Evolutionary conservation across 2,113 vertebrate genomes (phyloP).

Genomic region (Oriolus oriolus): DNA sequence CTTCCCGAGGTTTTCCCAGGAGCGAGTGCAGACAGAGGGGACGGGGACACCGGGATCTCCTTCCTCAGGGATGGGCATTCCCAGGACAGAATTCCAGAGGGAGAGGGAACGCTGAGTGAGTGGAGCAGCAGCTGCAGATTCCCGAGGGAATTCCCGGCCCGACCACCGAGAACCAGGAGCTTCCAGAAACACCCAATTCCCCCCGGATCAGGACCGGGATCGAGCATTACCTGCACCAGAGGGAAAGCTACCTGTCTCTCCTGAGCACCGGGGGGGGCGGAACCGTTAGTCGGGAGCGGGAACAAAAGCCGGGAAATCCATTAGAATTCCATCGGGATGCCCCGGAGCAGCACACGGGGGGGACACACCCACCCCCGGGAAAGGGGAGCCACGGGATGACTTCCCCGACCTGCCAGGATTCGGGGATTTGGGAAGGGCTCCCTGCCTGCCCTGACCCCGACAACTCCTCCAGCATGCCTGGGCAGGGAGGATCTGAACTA

Average conservation of each 20-base stretch:
- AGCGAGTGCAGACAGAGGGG: not conserved
- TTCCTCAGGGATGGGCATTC: not conserved
- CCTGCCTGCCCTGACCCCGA: not conserved
- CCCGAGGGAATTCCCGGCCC: not conserved
- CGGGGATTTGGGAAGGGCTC: not conserved
- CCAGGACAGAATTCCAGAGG: not conserved
- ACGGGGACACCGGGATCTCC: not conserved
- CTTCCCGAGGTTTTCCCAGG: not conserved
- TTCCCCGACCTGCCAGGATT: not conserved
- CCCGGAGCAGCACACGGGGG: not conserved
- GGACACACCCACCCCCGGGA: not conserved
- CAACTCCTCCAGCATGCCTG: not conserved
- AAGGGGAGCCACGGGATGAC: not conserved
- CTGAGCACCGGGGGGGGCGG: not conserved
- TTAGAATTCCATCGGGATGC: not conserved
- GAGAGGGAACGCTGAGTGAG: not conserved
- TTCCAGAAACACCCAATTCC: not conserved
- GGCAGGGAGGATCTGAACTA: not conserved
- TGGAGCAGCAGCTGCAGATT: not conserved
- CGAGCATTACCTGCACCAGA: not conserved
- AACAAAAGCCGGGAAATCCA: conserved; percentile 11
- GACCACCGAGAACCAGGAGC: not conserved
- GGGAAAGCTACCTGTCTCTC: conserved; percentile 36
- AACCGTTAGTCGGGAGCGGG: not conserved
- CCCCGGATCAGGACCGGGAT: not conserved